phyloP scores from a whole-genome alignment of 2,888 invertebrate species.

The Callinectes sapidus region DNA sequence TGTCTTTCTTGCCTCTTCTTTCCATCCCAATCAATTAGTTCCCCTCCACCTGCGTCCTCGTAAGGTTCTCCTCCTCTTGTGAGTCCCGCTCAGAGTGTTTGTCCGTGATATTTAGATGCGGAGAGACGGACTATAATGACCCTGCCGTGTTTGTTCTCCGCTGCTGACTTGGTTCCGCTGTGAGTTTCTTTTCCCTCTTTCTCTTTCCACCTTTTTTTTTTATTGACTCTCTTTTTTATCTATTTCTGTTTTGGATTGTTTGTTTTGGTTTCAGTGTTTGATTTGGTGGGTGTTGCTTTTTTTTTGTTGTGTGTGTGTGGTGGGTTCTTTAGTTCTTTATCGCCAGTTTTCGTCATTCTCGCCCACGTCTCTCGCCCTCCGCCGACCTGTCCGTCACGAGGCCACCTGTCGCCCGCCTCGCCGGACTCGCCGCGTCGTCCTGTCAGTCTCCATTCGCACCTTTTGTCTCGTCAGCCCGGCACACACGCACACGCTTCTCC shows the following conservation, averaged over 20 bases:
- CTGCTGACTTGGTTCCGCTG: neutral
- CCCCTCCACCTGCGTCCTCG: conserved; percentile 32
- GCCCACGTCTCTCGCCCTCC: neutral
- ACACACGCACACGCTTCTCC: neutral
- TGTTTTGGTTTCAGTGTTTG: neutral
- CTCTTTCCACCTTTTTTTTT: neutral
- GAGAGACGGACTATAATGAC: conserved; percentile 16
- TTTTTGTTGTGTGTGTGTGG: neutral
- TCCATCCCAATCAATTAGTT: conserved; percentile 30
- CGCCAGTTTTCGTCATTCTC: conserved; percentile 21
- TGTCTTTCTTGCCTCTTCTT: conserved; percentile 35
- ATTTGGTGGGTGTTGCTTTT: no score
- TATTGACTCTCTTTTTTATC: neutral
- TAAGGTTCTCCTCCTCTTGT: conserved; percentile 29
- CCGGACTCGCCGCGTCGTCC: conserved; percentile 2
- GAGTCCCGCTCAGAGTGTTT: conserved; percentile 32
- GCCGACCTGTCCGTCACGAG: conserved; percentile 1
- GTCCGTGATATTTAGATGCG: conserved; percentile 31
- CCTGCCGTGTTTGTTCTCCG: neutral
- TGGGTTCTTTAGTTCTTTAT: neutral
- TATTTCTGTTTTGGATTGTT: neutral
- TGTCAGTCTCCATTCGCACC: conserved; percentile 17
- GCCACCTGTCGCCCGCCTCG: conserved; percentile 27
- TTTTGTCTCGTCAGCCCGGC: conserved; percentile 3
- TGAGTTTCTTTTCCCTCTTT: neutral